Conservation (phyloP, 1,140 invertebrate genomes). For the Neocloeon triangulifer region DNA sequence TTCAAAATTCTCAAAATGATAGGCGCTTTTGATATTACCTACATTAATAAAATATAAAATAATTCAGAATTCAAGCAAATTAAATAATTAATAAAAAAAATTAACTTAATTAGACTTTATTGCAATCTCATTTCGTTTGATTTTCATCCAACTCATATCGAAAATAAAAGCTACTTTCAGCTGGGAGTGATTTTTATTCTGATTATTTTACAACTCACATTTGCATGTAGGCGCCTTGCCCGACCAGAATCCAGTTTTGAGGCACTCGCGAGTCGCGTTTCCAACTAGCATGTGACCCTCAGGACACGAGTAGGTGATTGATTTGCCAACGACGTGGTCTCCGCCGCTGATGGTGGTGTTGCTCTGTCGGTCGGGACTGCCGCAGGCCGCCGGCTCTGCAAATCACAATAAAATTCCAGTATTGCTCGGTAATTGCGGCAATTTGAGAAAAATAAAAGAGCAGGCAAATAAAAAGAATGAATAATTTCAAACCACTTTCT, state of each 20-base stretch:
- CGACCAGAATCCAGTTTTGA: slow-evolving; percentile 54
- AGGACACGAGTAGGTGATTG: slow-evolving; percentile 55
- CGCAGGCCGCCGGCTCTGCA: slow-evolving; percentile 59
- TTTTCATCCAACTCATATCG: background rate
- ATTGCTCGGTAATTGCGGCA: too few species aligned
- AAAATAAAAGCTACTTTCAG: background rate
- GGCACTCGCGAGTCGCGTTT: slow-evolving; percentile 39
- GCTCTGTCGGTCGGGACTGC: slow-evolving; percentile 60
- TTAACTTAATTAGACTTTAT: background rate
- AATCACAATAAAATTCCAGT: too few species aligned
- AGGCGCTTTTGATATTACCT: too few species aligned
- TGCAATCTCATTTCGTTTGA: background rate
- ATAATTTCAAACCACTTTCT: too few species aligned
- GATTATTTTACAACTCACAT: slow-evolving; percentile 41
- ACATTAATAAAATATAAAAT: too few species aligned
- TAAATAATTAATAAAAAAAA: slow-evolving; percentile 5
- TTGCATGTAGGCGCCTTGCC: slow-evolving; percentile 56
- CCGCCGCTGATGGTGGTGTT: slow-evolving; percentile 60
- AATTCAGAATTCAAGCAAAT: background rate
- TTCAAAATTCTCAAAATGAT: too few species aligned
- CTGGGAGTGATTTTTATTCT: background rate
- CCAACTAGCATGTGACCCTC: slow-evolving; percentile 65
- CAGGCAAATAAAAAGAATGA: too few species aligned
- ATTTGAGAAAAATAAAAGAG: too few species aligned
- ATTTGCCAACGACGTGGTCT: slow-evolving; percentile 41